Evolutionary conservation across 2,113 vertebrate species (phyloP), one percentile per base, ranked within the genome.

Genomic region (Pipa parva): DNA sequence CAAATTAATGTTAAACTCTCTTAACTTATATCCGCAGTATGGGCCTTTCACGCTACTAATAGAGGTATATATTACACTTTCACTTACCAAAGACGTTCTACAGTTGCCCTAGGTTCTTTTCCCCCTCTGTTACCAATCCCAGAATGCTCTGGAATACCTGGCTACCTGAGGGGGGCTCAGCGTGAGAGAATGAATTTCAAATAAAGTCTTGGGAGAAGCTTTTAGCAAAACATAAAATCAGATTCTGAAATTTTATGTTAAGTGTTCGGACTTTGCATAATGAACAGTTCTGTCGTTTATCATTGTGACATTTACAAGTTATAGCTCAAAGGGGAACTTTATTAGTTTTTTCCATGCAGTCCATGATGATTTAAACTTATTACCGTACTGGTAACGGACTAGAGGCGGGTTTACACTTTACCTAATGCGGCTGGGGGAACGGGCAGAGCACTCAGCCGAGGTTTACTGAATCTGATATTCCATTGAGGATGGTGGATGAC

Each of bases 251-350:
- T 78, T 78, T 73, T 81, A 78, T 52, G 61, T 25, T 46, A 71
- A 77, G 70, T 80, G 63, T 74, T 72, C 74, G 45, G 45, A 76
- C 76, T 81, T 74, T 79, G 74, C 76, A 75, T 74, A 72, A 80
- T 31, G 74, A 66, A 76, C 75, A 50, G 48, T 0, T 0, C 71
- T 66, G 75, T 71, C 74, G 67, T 73, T 73, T 52, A 49, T 69
- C 79, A 78, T 0, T 0, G 71, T 71, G 78, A 76, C 66, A 71
- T 75, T 76, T 78, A 74, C 61, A 83, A 79, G 81, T 83, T 75
- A 75, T 67, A 74, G 80, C 74, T 71, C 72, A 75, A 71, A 81
- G 74, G 73, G n/a, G 72, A 70, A 64, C 72, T 79, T 81, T 63
- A 71, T 80, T 78, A 51, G 55, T 69, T 72, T 61, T 37, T 54